Conservation (phyloP, 2,888 invertebrate species). For the Zootermopsis nevadensis region DNA sequence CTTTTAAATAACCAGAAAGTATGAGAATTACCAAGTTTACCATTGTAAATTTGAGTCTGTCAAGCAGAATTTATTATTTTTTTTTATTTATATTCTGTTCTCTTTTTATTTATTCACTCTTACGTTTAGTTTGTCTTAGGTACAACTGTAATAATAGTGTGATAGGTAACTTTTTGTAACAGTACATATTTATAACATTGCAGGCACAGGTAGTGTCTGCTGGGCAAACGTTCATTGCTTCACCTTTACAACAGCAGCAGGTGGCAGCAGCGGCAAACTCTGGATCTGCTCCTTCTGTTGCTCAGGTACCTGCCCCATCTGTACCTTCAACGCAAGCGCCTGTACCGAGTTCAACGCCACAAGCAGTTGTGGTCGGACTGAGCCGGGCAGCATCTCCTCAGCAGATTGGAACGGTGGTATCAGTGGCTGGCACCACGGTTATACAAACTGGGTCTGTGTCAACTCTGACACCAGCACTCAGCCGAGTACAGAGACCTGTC, state of each 20-base stretch:
- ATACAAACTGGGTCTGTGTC: slow-evolving; percentile 45
- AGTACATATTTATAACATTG: slow-evolving; percentile 38
- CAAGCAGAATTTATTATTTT: too few species aligned
- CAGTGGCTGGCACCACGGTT: slow-evolving; percentile 37
- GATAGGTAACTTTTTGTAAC: slow-evolving; percentile 55
- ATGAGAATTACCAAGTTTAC: too few species aligned
- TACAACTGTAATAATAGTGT: too few species aligned
- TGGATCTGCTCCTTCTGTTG: slow-evolving; percentile 55
- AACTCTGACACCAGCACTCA: slow-evolving; percentile 44
- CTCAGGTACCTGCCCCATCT: slow-evolving; percentile 55
- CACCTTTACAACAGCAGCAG: slow-evolving; percentile 61
- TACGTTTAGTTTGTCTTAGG: too few species aligned
- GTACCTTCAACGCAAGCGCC: slow-evolving; percentile 55
- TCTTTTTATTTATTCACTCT: too few species aligned
- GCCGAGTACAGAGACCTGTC: slow-evolving; percentile 44
- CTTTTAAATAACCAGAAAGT: too few species aligned
- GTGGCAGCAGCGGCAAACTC: slow-evolving; percentile 56
- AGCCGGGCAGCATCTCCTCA: slow-evolving; percentile 31
- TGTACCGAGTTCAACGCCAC: slow-evolving; percentile 55
- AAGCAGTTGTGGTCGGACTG: slow-evolving; percentile 49
- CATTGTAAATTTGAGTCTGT: too few species aligned
- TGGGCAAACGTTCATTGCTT: slow-evolving; percentile 54
- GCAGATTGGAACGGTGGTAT: slow-evolving; percentile 5
- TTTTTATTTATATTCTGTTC: too few species aligned
- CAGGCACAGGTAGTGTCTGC: slow-evolving; percentile 55